These are phyloP conservation scores for Epinotia brunnichana DNA, from an alignment of 2,888 invertebrate genomes.

Conservation along the genomic window DNA sequence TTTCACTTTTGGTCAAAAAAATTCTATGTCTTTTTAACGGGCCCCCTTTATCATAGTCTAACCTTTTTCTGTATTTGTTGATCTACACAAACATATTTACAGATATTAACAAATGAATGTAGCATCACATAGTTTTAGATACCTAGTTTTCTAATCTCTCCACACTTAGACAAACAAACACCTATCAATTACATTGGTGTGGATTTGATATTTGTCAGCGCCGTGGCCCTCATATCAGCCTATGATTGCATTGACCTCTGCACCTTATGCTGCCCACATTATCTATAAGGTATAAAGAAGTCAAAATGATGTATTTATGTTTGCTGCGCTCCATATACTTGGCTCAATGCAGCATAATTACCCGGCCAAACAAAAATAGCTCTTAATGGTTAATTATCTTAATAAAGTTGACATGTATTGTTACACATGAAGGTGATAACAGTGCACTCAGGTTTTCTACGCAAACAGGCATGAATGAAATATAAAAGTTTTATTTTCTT, in stretches of 20 bases:
- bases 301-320: slow-evolving; percentile 72
- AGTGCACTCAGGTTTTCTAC: slow-evolving; percentile 47
- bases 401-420: slow-evolving; percentile 18
- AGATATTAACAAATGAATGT: too few species aligned
- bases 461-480: slow-evolving; percentile 31
- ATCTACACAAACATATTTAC: too few species aligned
- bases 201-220: slow-evolving; percentile 68
- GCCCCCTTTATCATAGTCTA: too few species aligned
- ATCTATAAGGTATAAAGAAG: slow-evolving; percentile 77
- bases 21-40: too few species aligned
- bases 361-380: slow-evolving; percentile 16
- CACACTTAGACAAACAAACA: slow-evolving; percentile 28
- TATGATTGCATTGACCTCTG: slow-evolving; percentile 80
- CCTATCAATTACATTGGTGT: slow-evolving; percentile 36
- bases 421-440: slow-evolving; percentile 50
- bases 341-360: slow-evolving; percentile 20
- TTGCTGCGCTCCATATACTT: slow-evolving; percentile 48
- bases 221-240: slow-evolving; percentile 68
- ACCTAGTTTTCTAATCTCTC: slow-evolving; percentile 18
- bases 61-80: too few species aligned
- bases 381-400: slow-evolving; percentile 19
- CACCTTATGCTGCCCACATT: slow-evolving; percentile 67
- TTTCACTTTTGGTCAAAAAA: too few species aligned
- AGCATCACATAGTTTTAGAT: too few species aligned
- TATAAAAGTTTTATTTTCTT: neutral